Conservation (phyloP, 2,113 vertebrate genomes). For the Phalacrocorax aristotelis region DNA sequence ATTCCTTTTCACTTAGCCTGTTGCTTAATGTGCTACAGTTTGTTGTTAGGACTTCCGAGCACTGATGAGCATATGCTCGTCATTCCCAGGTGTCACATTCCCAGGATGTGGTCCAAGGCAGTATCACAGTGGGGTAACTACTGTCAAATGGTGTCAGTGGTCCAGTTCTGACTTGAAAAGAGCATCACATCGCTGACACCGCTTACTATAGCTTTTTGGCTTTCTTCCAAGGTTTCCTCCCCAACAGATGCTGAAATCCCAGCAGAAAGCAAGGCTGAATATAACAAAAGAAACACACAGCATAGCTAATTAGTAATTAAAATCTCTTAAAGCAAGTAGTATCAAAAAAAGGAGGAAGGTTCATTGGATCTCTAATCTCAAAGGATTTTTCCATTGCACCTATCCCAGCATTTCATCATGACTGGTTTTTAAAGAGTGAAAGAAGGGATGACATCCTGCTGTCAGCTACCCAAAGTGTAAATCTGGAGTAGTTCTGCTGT, state of each 20-base stretch:
- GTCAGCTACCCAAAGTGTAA: neutral
- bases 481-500: fast-evolving
- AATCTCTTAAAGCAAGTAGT: neutral
- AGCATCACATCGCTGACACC: neutral
- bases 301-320: slow-evolving; percentile 32
- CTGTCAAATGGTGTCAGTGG: neutral
- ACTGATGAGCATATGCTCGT: neutral
- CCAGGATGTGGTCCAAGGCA: neutral
- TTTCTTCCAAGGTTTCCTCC: slow-evolving; percentile 7
- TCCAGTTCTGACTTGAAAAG: slow-evolving; percentile 7
- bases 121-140: neutral
- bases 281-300: neutral
- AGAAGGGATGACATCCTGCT: neutral
- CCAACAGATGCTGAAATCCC: slow-evolving; percentile 19
- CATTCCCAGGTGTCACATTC: neutral
- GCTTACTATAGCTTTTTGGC: neutral
- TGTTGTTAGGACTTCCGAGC: neutral
- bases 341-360: neutral
- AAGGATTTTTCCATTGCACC: neutral
- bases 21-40: neutral
- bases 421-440: neutral
- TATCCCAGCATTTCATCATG: neutral
- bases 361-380: neutral
- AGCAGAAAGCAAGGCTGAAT: neutral
- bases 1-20: neutral